Percentiles rank a stretch among this genome's conserved stretches.
Evolutionary conservation across 2,888 invertebrate genomes (phyloP).

Genomic region (Zygogramma bicolorata): DNA sequence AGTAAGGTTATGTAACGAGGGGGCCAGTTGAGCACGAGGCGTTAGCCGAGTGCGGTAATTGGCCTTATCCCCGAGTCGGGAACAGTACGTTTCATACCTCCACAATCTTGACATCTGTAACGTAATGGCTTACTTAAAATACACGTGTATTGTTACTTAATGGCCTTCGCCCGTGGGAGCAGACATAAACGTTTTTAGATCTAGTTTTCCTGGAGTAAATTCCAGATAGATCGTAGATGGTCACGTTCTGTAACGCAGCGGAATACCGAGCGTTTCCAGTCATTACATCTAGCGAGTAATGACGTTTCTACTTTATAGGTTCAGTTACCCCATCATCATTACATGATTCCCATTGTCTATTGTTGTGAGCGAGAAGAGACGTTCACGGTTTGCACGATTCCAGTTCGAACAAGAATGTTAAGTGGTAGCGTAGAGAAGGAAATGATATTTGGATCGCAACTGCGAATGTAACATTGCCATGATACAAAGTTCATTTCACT

Average conservation of each 20-base stretch:
- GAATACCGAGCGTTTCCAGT: not conserved
- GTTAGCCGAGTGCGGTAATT: no score
- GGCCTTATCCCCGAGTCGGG: no score
- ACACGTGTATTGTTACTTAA: no score
- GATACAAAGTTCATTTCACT: not conserved
- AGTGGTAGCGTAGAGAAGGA: not conserved
- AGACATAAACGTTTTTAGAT: no score
- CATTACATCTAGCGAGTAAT: slow-evolving; percentile 13
- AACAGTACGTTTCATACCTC: no score
- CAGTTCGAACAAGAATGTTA: not conserved
- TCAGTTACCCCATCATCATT: slow-evolving; percentile 34
- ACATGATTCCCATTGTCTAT: slow-evolving; percentile 18
- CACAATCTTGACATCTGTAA: no score
- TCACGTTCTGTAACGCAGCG: not conserved
- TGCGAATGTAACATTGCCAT: not conserved
- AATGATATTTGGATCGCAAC: not conserved
- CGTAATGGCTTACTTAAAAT: no score
- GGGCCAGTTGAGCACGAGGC: no score
- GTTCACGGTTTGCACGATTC: slow-evolving; percentile 10
- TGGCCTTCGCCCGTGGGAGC: no score
- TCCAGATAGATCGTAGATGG: not conserved
- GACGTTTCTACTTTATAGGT: slow-evolving; percentile 32
- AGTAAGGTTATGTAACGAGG: no score
- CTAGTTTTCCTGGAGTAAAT: not conserved
- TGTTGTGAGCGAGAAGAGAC: slow-evolving; percentile 16